phyloP scores from a whole-genome alignment of 1,140 invertebrate species.

The Papilio helenus region DNA sequence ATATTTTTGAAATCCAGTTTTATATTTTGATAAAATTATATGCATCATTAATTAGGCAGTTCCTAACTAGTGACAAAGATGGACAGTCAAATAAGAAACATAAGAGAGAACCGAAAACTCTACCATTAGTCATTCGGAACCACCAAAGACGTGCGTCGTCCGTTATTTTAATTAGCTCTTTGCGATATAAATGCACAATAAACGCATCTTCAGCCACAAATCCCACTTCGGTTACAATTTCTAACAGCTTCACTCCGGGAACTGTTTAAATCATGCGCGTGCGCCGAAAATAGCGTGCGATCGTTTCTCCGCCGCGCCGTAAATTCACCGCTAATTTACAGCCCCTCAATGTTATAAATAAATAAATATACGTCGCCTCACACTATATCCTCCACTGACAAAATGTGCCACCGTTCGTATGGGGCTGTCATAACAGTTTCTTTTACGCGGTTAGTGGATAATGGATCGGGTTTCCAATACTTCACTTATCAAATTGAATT shows the following conservation, averaged over 20 bases:
- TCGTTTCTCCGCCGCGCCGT: slow-evolving; percentile 71
- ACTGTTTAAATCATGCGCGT: slow-evolving; percentile 78
- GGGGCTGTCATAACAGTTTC: slow-evolving; percentile 77
- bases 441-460: slow-evolving; percentile 54
- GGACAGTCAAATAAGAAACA: slow-evolving; percentile 28
- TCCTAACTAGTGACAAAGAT: slow-evolving; percentile 38
- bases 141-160: slow-evolving; percentile 34
- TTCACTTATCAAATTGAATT: slow-evolving; percentile 30
- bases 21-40: background rate
- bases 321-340: slow-evolving; percentile 80
- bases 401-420: slow-evolving; percentile 72
- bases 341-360: slow-evolving; percentile 79
- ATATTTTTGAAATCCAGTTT: background rate
- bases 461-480: slow-evolving; percentile 51
- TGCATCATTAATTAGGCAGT: slow-evolving; percentile 32
- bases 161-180: slow-evolving; percentile 58
- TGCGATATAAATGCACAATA: slow-evolving; percentile 51
- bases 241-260: slow-evolving; percentile 62
- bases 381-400: slow-evolving; percentile 71
- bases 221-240: slow-evolving; percentile 68
- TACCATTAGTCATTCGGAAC: slow-evolving; percentile 31
- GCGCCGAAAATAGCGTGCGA: slow-evolving; percentile 76
- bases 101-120: slow-evolving; percentile 13
- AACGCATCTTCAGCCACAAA: slow-evolving; percentile 58
- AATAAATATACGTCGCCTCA: slow-evolving; percentile 74